Conservation (phyloP, 2,797 vertebrate species). For the Tapirus indicus region DNA sequence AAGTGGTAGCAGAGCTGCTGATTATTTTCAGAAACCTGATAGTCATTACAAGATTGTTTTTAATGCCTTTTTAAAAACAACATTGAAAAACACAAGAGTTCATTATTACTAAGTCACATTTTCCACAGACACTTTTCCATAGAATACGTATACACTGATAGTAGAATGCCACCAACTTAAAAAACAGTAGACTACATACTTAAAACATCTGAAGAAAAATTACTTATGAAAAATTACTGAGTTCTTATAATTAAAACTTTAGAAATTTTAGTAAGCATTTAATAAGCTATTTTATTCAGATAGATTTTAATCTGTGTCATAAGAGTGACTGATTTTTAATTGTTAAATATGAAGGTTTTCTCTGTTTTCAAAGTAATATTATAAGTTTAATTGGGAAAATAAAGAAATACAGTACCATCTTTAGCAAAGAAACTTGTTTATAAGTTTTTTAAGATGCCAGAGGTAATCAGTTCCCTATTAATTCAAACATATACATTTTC, state of each 20-base stretch:
- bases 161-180: background rate
- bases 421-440: background rate
- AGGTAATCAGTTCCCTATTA: constrained; percentile 14
- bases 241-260: constrained; percentile 26
- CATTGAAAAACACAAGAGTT: background rate
- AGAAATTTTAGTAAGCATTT: constrained; percentile 45
- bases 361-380: constrained; percentile 47
- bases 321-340: background rate
- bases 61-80: background rate
- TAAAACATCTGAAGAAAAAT: constrained; percentile 15
- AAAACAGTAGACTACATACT: background rate
- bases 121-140: background rate
- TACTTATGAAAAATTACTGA: constrained; percentile 28
- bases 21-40: background rate
- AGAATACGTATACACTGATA: background rate
- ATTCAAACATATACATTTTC: constrained; percentile 1
- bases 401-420: background rate
- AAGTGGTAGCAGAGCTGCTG: background rate
- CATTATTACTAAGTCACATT: background rate
- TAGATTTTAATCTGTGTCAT: background rate
- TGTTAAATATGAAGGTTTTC: constrained; percentile 37
- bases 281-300: background rate
- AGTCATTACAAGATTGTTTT: background rate
- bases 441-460: background rate
- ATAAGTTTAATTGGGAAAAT: background rate